Conservation (phyloP, 2,797 vertebrate genomes). For the Prionace glauca region DNA sequence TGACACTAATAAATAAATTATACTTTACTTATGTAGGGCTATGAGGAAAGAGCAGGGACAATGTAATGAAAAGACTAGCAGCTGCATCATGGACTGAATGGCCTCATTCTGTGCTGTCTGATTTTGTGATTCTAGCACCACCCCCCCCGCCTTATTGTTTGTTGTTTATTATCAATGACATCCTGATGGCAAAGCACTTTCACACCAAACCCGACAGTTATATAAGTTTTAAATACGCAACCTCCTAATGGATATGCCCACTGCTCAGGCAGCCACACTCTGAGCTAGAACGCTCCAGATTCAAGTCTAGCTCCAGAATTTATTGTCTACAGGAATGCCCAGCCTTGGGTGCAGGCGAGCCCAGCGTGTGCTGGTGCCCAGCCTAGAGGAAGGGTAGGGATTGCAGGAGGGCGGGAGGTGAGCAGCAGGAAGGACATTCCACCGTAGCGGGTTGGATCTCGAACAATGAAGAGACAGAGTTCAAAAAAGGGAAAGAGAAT, state of each 20-base stretch:
- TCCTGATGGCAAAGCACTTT: not conserved
- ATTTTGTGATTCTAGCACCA: not conserved
- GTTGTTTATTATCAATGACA: not conserved
- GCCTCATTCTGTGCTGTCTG: not conserved
- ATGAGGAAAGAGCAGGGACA: not conserved
- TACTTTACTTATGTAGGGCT: not conserved
- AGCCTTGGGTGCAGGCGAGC: no score
- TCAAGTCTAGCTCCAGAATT: not conserved
- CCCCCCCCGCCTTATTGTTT: not conserved
- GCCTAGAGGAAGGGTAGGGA: not conserved
- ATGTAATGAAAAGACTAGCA: not conserved
- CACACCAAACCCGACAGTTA: not conserved
- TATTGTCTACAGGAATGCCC: not conserved
- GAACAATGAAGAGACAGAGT: no score
- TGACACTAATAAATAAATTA: no score
- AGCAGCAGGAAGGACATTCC: not conserved
- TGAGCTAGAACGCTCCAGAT: no score
- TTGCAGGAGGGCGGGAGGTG: no score
- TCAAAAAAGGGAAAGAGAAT: no score
- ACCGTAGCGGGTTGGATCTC: no score
- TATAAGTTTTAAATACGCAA: not conserved
- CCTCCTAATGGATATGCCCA: not conserved
- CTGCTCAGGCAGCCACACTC: no score
- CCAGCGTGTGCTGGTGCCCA: not conserved
- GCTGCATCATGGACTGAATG: not conserved